Conservation (phyloP, 2,797 vertebrate genomes). For the Sandelia bainsii region DNA sequence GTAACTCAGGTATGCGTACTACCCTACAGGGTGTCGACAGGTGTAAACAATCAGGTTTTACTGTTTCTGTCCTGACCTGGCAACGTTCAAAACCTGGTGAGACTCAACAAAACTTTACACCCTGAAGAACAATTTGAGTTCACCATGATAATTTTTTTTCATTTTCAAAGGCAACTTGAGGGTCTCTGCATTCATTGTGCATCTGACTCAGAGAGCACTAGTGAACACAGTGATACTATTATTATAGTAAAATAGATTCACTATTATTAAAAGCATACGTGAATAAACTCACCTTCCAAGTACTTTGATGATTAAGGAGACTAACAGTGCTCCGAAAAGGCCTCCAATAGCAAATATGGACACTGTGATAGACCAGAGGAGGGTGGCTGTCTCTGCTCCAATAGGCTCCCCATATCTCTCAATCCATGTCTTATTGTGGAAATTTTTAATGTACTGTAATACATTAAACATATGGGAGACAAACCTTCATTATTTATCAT, state of each 20-base stretch:
- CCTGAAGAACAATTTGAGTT: too few species aligned
- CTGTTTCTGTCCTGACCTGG: too few species aligned
- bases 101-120: too few species aligned
- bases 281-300: constrained; percentile 89
- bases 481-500: neutral
- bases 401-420: constrained; percentile 82
- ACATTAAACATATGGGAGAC: constrained; percentile 34
- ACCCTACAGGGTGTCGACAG: neutral
- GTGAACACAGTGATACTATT: too few species aligned
- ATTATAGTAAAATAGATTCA: too few species aligned
- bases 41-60: too few species aligned
- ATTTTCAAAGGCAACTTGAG: too few species aligned
- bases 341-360: constrained; percentile 96
- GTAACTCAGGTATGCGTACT: neutral
- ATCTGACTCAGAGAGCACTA: too few species aligned
- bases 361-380: constrained; percentile 95
- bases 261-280: too few species aligned
- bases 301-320: constrained; percentile 86
- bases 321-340: constrained; percentile 88
- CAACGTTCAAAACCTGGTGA: too few species aligned
- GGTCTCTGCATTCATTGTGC: too few species aligned
- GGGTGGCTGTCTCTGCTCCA: constrained; percentile 77
- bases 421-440: constrained; percentile 92
- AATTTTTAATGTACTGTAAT: constrained; percentile 90
- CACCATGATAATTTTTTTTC: too few species aligned